These are phyloP conservation scores for Zophobas morio DNA, from an alignment of 1,140 invertebrate species.

Conservation along the genomic window DNA sequence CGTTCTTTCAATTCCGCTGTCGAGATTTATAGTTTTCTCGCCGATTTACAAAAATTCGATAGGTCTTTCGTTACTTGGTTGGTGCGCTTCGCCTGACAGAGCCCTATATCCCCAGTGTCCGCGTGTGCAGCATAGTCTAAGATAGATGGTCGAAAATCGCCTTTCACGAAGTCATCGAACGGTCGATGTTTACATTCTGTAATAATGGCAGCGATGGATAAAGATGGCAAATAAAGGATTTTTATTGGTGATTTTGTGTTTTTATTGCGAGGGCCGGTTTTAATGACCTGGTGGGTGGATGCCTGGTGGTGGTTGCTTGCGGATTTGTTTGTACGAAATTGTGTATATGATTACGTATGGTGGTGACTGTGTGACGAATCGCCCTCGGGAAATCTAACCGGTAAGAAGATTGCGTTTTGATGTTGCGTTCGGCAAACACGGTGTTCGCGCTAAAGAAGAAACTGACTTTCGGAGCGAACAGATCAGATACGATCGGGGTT, in stretches of 20 bases:
- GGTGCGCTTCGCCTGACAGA: too few species aligned
- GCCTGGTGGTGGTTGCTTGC: not conserved
- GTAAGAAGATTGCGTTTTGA: conserved; percentile 48
- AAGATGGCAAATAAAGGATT: not conserved
- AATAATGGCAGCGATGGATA: not conserved
- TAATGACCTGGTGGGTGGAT: not conserved
- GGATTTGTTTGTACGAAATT: not conserved
- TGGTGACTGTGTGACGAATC: conserved; percentile 13
- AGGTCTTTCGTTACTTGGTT: too few species aligned
- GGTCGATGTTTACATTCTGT: too few species aligned
- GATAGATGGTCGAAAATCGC: conserved; percentile 11
- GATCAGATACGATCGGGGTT: not conserved
- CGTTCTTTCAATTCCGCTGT: too few species aligned
- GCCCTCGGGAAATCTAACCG: conserved; percentile 45
- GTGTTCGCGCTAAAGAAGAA: not conserved
- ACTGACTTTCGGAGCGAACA: not conserved
- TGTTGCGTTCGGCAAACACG: conserved; percentile 35
- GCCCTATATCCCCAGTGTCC: not conserved
- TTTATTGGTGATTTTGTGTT: conserved; percentile 1
- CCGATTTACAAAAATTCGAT: too few species aligned
- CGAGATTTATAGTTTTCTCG: too few species aligned
- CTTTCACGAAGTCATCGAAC: conserved; percentile 7
- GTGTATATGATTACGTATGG: conserved; percentile 31
- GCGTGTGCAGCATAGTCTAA: not conserved
- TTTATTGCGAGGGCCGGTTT: not conserved